A percentile compares a stretch with the other conserved stretches of the same genome.
Evolutionary conservation across 2,113 vertebrate species (phyloP).

Genomic region (Strix uralensis): DNA sequence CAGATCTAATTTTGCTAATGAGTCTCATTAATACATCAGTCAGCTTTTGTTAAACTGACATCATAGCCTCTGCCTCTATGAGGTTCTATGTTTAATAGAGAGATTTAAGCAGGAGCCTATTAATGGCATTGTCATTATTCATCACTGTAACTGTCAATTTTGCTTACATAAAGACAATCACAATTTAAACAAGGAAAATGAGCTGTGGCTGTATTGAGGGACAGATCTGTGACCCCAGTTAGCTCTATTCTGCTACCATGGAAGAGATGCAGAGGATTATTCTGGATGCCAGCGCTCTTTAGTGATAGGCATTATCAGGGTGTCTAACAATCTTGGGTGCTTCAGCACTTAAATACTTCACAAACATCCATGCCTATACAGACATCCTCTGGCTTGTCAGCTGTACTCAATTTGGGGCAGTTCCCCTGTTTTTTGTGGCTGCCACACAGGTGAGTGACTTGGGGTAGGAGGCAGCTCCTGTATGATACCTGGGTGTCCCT

Average conservation of each 20-base stretch:
- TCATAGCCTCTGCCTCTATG: background rate
- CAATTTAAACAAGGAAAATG: background rate
- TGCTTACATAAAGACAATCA: background rate
- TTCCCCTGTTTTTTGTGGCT: background rate
- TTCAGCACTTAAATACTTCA: background rate
- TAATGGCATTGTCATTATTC: background rate
- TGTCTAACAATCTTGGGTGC: background rate
- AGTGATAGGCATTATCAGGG: accelerated
- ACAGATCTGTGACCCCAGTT: background rate
- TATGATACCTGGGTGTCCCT: accelerated
- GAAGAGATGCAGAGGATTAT: background rate
- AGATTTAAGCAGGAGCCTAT: background rate
- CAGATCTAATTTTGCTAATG: slow-evolving; percentile 18
- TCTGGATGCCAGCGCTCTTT: accelerated
- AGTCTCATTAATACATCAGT: background rate
- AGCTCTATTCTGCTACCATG: accelerated
- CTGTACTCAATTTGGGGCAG: background rate
- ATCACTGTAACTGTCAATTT: background rate
- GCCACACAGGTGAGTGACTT: background rate
- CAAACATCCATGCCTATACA: accelerated
- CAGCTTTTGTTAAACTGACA: background rate
- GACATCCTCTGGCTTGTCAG: background rate
- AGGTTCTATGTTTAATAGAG: background rate
- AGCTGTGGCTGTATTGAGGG: background rate
- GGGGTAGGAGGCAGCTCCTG: accelerated